A percentile compares a stretch with the other conserved stretches of the same genome.
Conservation (phyloP, 2,113 vertebrate genomes). For the Oreochromis spilurus region DNA sequence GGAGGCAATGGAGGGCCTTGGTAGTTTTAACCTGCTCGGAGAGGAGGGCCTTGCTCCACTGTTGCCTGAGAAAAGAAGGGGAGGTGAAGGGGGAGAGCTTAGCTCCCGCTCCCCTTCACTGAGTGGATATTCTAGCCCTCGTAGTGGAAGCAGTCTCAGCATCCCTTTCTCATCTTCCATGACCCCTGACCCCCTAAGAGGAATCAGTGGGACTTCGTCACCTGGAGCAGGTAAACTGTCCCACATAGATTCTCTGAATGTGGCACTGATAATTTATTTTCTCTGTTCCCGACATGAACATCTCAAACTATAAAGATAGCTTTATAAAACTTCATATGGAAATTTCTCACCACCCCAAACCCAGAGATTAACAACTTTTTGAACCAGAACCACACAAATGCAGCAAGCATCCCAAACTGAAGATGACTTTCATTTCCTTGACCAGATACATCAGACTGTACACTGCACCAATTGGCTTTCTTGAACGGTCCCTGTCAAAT, state of each 20-base stretch:
- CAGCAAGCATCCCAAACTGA: background rate
- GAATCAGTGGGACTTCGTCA: conserved; percentile 52
- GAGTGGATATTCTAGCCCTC: conserved; percentile 83
- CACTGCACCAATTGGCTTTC: background rate
- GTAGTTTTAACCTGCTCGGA: conserved; percentile 60
- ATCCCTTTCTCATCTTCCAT: conserved; percentile 82
- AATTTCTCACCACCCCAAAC: background rate
- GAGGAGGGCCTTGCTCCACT: conserved; percentile 74
- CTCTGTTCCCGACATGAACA: background rate
- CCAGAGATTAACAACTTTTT: background rate
- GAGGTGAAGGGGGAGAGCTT: conserved; percentile 74
- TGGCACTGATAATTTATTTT: background rate
- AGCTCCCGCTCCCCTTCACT: conserved; percentile 78
- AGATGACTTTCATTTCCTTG: background rate
- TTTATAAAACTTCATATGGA: background rate
- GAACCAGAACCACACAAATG: background rate
- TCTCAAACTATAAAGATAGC: background rate
- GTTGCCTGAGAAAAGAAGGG: conserved; percentile 86
- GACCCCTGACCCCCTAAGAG: conserved; percentile 77
- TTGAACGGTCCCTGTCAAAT: background rate
- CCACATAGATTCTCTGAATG: background rate
- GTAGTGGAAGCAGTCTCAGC: conserved; percentile 83
- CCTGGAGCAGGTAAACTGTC: conserved; percentile 74
- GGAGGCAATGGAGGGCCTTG: conserved; percentile 68
- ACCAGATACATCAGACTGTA: background rate